Conservation (phyloP, 2,113 vertebrate genomes). For the Periophthalmus modestus region DNA sequence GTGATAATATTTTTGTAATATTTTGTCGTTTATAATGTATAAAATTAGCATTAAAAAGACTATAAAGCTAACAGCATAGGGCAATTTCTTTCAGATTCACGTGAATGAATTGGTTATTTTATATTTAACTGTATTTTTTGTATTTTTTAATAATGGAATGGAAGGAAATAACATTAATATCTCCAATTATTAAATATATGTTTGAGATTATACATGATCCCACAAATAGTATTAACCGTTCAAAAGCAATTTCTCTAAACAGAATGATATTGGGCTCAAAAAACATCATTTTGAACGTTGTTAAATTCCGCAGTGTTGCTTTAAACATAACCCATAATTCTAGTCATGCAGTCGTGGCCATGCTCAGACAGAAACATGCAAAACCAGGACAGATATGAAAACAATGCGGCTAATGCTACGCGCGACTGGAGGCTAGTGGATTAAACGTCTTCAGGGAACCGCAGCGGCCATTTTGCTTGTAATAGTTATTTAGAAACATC, state of each 20-base stretch:
- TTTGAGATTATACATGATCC: too few relatives aligned
- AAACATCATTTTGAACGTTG: neutral
- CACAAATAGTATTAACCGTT: neutral
- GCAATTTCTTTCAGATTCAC: neutral
- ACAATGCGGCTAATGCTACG: slow-evolving; percentile 16
- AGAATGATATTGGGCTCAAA: neutral
- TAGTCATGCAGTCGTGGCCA: slow-evolving; percentile 6
- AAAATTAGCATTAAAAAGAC: neutral
- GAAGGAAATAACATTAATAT: neutral
- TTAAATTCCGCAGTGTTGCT: slow-evolving; percentile 2
- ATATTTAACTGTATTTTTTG: too few relatives aligned
- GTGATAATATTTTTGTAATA: neutral
- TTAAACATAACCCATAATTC: slow-evolving; percentile 4
- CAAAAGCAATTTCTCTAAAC: too few relatives aligned
- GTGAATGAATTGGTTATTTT: neutral
- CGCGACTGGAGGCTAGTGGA: slow-evolving; percentile 21
- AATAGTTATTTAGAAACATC: slow-evolving; percentile 10
- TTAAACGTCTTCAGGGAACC: slow-evolving; percentile 30
- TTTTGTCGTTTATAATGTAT: neutral
- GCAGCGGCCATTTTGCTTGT: slow-evolving; percentile 11
- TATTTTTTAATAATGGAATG: too few relatives aligned
- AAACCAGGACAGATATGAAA: slow-evolving; percentile 21
- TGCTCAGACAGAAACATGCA: slow-evolving; percentile 27
- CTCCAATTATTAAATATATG: too few relatives aligned
- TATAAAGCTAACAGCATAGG: neutral